Evolutionary conservation across 2,113 vertebrate genomes (phyloP).

Genomic region (Symphodus melops): DNA sequence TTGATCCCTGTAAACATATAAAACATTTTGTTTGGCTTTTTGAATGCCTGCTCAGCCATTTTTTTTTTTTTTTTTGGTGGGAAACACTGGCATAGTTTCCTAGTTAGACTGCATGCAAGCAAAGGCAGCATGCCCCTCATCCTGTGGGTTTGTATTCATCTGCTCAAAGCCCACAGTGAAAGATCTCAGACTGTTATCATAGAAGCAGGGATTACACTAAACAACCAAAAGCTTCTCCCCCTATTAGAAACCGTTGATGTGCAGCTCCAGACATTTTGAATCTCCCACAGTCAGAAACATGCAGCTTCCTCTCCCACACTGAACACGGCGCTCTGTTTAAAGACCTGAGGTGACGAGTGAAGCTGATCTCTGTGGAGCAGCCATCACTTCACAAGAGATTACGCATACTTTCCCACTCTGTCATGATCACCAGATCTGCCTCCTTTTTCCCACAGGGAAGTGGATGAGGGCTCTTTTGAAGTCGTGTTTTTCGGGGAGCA

Average conservation of each 20-base stretch:
- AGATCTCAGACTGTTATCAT: conserved; percentile 16
- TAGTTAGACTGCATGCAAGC: too few relatives aligned
- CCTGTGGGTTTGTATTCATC: neutral
- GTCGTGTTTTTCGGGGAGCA: conserved; percentile 12
- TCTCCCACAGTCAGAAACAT: neutral
- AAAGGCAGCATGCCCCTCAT: neutral
- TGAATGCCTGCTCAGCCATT: too few relatives aligned
- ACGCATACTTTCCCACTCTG: conserved; percentile 39
- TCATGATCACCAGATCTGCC: conserved; percentile 23
- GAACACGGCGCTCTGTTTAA: conserved; percentile 5
- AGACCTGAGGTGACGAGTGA: conserved; percentile 35
- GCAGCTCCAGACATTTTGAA: conserved; percentile 15
- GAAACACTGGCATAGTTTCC: too few relatives aligned
- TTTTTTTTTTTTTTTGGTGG: too few relatives aligned
- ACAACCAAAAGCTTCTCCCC: conserved; percentile 5
- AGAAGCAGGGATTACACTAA: conserved; percentile 5
- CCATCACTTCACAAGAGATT: conserved; percentile 40
- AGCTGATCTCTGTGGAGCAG: conserved; percentile 14
- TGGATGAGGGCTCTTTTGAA: conserved; percentile 38
- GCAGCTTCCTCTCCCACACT: neutral
- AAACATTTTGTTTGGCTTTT: too few relatives aligned
- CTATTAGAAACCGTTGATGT: conserved; percentile 6
- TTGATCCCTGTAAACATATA: too few relatives aligned
- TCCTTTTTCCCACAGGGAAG: conserved; percentile 21
- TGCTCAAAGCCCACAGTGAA: neutral